Evolutionary conservation across 2,888 invertebrate genomes (phyloP), one percentile per base, ranked within the genome.

Genomic region (Scaptomyza cyrtandrae): DNA sequence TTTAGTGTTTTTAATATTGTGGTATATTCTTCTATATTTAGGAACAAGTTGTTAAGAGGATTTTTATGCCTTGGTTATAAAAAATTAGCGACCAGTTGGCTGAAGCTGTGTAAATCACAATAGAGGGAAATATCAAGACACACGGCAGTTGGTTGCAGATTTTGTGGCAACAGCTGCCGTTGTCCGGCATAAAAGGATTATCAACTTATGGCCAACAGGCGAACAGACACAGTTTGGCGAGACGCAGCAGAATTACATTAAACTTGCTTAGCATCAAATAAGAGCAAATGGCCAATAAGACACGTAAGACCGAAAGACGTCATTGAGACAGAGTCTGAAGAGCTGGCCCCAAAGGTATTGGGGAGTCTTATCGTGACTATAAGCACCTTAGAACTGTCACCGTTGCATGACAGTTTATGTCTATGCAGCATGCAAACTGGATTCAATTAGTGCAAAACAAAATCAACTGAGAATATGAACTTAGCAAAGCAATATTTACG

Each of bases 151-250:
- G 50, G 37, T 35, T 66, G 41, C 60, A 61, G 73, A 73, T 80
- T 80, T 74, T 78, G 80, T 72, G 80, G 63, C 60, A 80, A 67
- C 86, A 85, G 80, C 86, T 80, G 82, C 61, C 60, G 53, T 45
- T 60, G 75, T 53, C 58, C 71, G 49, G 64, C 44, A 33, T 49
- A 52, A 80, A 75, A 72, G 83, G 86, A 85, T 85, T 80, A 74
- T 11, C 71, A 60, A 52, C 52, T 66, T 58, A 59, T 43, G 56
- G 54, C 62, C 62, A 72, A 68, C 61, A 53, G 63, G 46, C 77
- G 3, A 37, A 14, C 56, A 44, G 48, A 29, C 29, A 55, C 33
- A 19, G 68, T 46, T 4, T 35, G 35, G 46, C 41, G 66, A 48
- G 35, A 31, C 5, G 3, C 3, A 60, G 45, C 35, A 48, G 45